Base-by-base conservation (phyloP, 1,140 invertebrate genomes). In the Luehdorfia chinensis region DNA sequence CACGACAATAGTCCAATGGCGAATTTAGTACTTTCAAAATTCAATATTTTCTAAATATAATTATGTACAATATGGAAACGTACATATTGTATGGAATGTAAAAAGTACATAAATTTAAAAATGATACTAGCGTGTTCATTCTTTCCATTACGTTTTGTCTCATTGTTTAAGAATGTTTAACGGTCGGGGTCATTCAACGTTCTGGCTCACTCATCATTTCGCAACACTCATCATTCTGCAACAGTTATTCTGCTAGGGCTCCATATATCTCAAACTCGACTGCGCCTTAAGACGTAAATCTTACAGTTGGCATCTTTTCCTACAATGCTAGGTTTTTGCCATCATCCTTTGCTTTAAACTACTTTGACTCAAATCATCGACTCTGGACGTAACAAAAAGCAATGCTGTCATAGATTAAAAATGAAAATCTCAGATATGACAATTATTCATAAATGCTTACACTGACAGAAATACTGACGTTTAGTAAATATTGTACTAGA, bases 301-400 rank as follows among this genome's bases (percentile, higher is more conserved):
- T 23, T 19, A 37, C 39, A 43, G 30, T 43, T 23, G 4, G 6
- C 8, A 6, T 43, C 8, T 28, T 30, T 25, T 30, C 25, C 23
- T 18, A 30, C 39, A 43, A 43, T 43, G 39, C 39, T 43, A 41
- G 47, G 51, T 63, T 67, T 67, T 71, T 71, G 67, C 59, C 52
- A 63, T 50, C 51, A 59, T 55, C 59, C 55, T 44, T 47, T 49
- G 43, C 54, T 47, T 52, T 56, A 58, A 55, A 62, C 55, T 53
- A 56, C 53, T 60, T 65, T 52, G 52, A 50, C 43, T 57, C 39
- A 43, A 43, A 43, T 30, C 39, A 43, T 50, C 47, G 41, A 32
- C 32, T 47, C 25, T 50, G 39, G 33, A 43, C 12, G 34, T 16
- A 43, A 47, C 48, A 55, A 55, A 59, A 57, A 50, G 55, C 50